phyloP scores from a whole-genome alignment of 2,797 vertebrate genomes.

The Sebastes jordani region DNA sequence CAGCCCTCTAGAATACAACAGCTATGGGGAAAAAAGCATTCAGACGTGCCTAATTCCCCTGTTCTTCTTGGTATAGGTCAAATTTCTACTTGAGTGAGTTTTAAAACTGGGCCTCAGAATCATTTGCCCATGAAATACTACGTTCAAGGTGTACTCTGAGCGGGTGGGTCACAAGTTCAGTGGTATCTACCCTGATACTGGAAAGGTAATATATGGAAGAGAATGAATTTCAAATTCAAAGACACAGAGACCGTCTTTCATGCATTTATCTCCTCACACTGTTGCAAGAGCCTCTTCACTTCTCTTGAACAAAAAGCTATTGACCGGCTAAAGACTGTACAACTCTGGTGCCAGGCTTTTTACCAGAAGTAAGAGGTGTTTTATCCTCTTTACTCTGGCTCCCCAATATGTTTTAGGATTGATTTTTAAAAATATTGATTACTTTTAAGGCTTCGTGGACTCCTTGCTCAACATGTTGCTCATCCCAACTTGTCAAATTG shows the following conservation, averaged over 20 bases:
- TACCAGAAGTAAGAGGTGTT: background rate
- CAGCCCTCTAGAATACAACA: background rate
- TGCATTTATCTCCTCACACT: background rate
- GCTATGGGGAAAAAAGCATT: background rate
- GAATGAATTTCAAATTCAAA: background rate
- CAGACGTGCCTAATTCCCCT: slow-evolving; percentile 5
- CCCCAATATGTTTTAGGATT: background rate
- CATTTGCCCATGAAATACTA: slow-evolving; percentile 25
- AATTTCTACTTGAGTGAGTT: slow-evolving; percentile 46
- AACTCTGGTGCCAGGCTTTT: background rate
- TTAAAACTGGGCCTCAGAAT: slow-evolving; percentile 28
- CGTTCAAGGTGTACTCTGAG: slow-evolving; percentile 11
- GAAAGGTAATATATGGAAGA: slow-evolving; percentile 29
- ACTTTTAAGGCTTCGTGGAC: background rate
- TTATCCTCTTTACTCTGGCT: background rate
- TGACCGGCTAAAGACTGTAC: background rate
- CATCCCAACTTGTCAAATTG: no score
- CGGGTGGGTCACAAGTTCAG: slow-evolving; percentile 19
- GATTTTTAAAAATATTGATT: background rate
- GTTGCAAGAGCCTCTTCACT: background rate
- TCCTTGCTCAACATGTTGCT: no score
- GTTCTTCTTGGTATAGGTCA: slow-evolving; percentile 37
- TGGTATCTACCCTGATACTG: background rate
- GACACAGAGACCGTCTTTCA: background rate
- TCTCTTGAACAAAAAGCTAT: background rate